Conservation (phyloP, 53 echinoderm and acorn worm species). For the Hippasteria phrygiana region DNA sequence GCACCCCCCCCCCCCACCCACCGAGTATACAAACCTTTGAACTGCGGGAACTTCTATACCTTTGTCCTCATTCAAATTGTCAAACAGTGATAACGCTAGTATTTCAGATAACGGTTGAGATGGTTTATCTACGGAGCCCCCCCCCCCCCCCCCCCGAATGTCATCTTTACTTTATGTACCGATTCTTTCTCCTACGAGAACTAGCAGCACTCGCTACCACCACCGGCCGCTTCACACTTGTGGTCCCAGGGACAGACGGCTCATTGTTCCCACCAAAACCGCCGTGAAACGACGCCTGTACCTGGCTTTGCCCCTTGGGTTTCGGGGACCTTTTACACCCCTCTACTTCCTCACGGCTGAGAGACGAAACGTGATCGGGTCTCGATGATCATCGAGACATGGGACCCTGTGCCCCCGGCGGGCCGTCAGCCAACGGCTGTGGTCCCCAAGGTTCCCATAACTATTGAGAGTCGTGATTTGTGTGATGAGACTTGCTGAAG, state of each 20-base stretch:
- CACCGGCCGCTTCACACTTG: conserved; percentile 6
- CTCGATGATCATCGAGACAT: background rate
- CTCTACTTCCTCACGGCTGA: background rate
- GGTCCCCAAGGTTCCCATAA: background rate
- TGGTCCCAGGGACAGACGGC: conserved; percentile 7
- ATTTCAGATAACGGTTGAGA: too few relatives aligned
- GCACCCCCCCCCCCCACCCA: too few relatives aligned
- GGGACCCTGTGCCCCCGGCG: background rate
- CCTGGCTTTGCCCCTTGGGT: conserved; percentile 11
- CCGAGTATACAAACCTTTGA: too few relatives aligned
- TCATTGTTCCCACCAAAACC: conserved; percentile 13
- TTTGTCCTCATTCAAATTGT: too few relatives aligned
- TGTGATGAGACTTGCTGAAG: conserved; percentile 1
- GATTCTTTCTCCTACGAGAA: background rate
- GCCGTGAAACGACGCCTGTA: conserved; percentile 5
- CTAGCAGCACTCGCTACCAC: background rate
- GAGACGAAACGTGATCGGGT: background rate
- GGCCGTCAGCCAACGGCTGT: background rate
- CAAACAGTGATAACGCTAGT: too few relatives aligned
- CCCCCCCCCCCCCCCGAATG: too few relatives aligned
- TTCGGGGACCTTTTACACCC: background rate
- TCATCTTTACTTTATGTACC: background rate
- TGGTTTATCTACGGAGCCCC: too few relatives aligned
- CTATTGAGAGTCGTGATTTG: background rate
- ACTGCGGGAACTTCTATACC: too few relatives aligned